phyloP scores from a whole-genome alignment of 2,797 vertebrate species.

The Typhlichthys subterraneus region DNA sequence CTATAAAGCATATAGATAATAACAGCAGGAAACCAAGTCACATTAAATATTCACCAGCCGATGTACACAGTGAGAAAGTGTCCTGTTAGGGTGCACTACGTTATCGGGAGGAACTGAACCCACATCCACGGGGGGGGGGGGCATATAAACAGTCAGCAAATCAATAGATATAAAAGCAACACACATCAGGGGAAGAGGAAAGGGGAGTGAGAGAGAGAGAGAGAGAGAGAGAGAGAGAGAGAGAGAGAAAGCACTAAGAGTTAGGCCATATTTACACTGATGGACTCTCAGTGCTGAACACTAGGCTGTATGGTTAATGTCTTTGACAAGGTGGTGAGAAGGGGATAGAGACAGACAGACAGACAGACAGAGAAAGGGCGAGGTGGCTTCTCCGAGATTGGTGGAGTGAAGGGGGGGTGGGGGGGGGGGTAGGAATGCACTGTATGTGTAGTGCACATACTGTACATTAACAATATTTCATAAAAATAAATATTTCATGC shows the following conservation, averaged over 20 bases:
- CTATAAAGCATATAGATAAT: constrained; percentile 38
- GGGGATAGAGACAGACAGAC: background rate
- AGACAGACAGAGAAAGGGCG: background rate
- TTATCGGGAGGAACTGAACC: constrained; percentile 35
- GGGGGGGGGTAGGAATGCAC: background rate
- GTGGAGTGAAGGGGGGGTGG: too few species aligned
- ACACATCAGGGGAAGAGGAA: background rate
- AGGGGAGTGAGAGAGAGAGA: constrained; percentile 9
- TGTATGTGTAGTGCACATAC: too few species aligned
- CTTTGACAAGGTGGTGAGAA: constrained; percentile 16
- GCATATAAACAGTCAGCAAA: constrained; percentile 47
- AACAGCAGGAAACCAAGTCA: constrained; percentile 53
- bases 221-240: background rate
- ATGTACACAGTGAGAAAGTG: constrained; percentile 18
- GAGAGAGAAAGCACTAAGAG: constrained; percentile 7
- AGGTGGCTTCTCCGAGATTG: too few species aligned
- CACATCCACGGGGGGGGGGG: constrained; percentile 19
- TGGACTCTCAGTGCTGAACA: constrained; percentile 1
- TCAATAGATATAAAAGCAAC: constrained; percentile 16
- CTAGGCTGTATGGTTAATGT: constrained; percentile 14
- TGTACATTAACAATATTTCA: background rate
- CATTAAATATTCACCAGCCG: constrained; percentile 70
- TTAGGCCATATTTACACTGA: constrained; percentile 21
- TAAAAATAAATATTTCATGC: background rate
- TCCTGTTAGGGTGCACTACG: constrained; percentile 5